These are phyloP conservation scores for Brachionus paranguensis DNA, from an alignment of 1,140 invertebrate genomes.

Conservation along the genomic window DNA sequence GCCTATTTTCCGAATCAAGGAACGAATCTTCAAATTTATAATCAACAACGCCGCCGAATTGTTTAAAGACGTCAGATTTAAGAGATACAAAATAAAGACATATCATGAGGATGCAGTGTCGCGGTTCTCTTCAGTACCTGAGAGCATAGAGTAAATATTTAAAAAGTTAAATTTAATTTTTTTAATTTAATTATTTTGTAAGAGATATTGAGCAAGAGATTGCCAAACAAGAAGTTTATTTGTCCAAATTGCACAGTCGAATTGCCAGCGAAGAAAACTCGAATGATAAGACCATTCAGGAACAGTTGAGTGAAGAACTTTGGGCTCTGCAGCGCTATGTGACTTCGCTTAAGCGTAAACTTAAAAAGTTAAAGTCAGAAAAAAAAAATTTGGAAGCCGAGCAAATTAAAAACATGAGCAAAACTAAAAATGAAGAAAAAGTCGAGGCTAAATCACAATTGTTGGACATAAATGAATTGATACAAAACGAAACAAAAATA, in stretches of 20 bases:
- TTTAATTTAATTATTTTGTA: not conserved
- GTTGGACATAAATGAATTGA: not conserved
- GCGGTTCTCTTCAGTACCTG: not conserved
- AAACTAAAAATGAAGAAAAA: conserved; percentile 14
- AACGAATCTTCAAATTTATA: conserved; percentile 34
- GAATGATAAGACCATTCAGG: conserved; percentile 19
- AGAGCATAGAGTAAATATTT: not conserved
- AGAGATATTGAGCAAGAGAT: conserved; percentile 33
- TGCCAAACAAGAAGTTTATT: conserved; percentile 32
- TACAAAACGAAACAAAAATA: not conserved
- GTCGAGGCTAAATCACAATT: not conserved
- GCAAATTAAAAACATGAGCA: conserved; percentile 15
- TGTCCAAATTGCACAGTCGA: conserved; percentile 14
- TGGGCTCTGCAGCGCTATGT: conserved; percentile 32
- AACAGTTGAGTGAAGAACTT: conserved; percentile 23
- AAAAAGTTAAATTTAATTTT: not conserved
- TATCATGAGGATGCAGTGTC: not conserved
- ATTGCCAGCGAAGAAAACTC: conserved; percentile 33
- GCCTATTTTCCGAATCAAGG: conserved; percentile 33
- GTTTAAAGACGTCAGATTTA: conserved; percentile 18
- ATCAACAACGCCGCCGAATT: not conserved
- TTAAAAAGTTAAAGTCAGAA: conserved; percentile 34
- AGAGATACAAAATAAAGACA: not conserved
- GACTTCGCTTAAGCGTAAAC: conserved; percentile 33
- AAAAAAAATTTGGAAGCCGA: conserved; percentile 7